Evolutionary conservation across 2,888 invertebrate species (phyloP), one percentile per base, ranked within the genome.

Genomic region (Ceramica pisi): DNA sequence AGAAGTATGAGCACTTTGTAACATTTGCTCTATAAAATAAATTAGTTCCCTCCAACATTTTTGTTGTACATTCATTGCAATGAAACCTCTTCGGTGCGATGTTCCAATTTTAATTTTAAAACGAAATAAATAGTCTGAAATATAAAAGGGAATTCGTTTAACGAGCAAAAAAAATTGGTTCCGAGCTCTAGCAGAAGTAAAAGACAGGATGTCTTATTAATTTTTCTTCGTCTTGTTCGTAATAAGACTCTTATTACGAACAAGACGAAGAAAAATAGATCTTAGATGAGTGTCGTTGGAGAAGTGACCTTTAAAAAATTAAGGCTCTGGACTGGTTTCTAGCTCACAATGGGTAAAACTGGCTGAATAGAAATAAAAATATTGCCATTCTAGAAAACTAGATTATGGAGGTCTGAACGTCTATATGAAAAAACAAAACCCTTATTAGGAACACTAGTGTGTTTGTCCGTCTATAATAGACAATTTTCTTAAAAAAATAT

Each of bases 81-180:
- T 46, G 48, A 62, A 71, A 66, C 19, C 23, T 21, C 16, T 48
- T 16, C 12, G 44, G 21, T 66, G 26, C 35, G 2, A 21, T 61
- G 62, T 56, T 26, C 48, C 53, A 71, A 76, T 71, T 71, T 62
- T 46, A 41, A 65, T 57, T 53, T 53, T 16, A 55, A 56, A 62
- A 57, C 2, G 35, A 16, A 57, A 66, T 44, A 62, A 62, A 64
- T 35, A 53, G 44, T 51, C 44, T 55, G 21, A 35, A 62, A 51
- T 51, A 48, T 61, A 48, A 51, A 75, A 69, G 23, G 12, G 31
- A 51, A 7, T 65, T 21, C 26, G 14, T 46, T 50, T 60, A 60
- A 70, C 53, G 71, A 78, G 71, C 12, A 55, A 64, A 70, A 66
- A 57, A 76, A 74, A 68, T 76, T 76, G 50, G 44, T 38, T 61